Evolutionary conservation across 2,113 vertebrate species (phyloP), one percentile per base, ranked within the genome.

Genomic region (Hemichromis elongatus): DNA sequence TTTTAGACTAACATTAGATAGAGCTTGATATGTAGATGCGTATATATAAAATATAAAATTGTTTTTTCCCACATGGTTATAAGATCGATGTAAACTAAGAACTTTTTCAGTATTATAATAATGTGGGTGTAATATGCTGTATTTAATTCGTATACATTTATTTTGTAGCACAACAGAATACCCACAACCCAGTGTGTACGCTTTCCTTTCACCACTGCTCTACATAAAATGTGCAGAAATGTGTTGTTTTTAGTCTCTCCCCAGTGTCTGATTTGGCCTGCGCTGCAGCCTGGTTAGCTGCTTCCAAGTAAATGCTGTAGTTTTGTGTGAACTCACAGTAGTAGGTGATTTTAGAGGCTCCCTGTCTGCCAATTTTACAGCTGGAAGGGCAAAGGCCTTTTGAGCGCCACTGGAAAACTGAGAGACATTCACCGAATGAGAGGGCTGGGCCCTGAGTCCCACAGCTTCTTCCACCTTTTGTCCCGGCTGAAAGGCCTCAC

Each of bases 321-420:
- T 93, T 94, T 92, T 93, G 92, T 93, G 92, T 92, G 88, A 90
- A 94, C 88, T 91, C 90, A 77, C 87, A 93, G 90, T 85, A 88
- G 90, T 81, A 30, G 86, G 86, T 92, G 93, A 90, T 92, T 95
- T 93, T 89, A 88, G 89, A 91, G 89, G 86, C 90, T 93, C 92
- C 92, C 92, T 77, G 90, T 93, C 93, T 94, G 90, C 93, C 93
- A 95, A 92, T 95, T 96, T 96, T 96, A 96, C 93, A 95, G 94
- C 95, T 94, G 93, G 94, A 95, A 95, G 92, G 94, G 93, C 94
- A 94, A 92, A 94, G 92, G 93, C 91, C 91, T 94, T 92, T 93
- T 93, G 93, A 95, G 94, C 92, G 90, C 90, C 88, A 88, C 88
- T 93, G 92, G 87, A 93, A 93, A 95, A 95, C 93, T 92, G 86